phyloP scores from a whole-genome alignment of 1,140 invertebrate genomes.

The Drosophila lini region DNA sequence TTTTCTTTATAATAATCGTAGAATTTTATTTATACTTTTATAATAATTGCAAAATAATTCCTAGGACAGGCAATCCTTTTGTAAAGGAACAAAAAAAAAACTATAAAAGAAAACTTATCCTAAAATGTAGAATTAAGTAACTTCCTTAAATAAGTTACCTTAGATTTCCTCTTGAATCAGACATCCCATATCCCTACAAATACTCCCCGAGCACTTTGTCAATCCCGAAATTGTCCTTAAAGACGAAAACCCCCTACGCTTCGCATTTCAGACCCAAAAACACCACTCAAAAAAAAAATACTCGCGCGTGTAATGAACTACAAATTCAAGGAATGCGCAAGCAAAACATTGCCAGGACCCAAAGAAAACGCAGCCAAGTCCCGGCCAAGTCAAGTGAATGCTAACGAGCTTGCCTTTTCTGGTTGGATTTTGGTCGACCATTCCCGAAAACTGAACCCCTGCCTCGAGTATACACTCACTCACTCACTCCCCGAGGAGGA shows the following conservation, averaged over 20 bases:
- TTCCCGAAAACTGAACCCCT: conserved; percentile 38
- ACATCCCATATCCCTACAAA: background rate
- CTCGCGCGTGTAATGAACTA: conserved; percentile 57
- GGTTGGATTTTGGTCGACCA: conserved; percentile 43
- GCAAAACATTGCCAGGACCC: conserved; percentile 45
- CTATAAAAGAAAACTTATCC: background rate
- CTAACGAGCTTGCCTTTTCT: conserved; percentile 63
- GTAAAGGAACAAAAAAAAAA: too few relatives aligned
- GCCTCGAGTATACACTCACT: background rate
- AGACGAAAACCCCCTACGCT: background rate
- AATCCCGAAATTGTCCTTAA: conserved; percentile 4
- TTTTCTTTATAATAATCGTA: too few relatives aligned
- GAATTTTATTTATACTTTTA: too few relatives aligned
- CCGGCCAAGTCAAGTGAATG: conserved; percentile 55
- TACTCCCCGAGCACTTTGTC: conserved; percentile 4
- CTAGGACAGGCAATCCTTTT: too few relatives aligned
- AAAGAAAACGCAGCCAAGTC: conserved; percentile 32
- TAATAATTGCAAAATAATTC: too few relatives aligned
- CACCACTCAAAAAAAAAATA: conserved; percentile 4
- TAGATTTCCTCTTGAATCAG: background rate
- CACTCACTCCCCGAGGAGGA: conserved; percentile 30
- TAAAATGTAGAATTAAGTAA: background rate
- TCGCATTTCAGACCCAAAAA: background rate
- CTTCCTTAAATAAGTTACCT: background rate
- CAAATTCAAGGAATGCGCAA: conserved; percentile 56